phyloP scores from a whole-genome alignment of 23 tunicate genomes.

The Botrylloides violaceus region DNA sequence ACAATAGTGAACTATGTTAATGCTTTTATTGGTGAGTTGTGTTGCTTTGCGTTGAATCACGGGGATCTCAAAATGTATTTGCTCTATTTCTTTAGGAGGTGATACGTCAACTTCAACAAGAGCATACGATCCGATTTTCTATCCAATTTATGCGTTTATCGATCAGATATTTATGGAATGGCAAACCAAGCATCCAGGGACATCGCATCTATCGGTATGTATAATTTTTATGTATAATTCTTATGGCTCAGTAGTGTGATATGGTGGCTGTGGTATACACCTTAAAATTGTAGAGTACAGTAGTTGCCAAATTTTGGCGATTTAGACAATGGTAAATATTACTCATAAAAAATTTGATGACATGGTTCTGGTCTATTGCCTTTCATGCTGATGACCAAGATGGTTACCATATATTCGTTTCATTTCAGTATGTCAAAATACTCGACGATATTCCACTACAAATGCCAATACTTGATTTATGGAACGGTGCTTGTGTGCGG shows the following conservation, averaged over 20 bases:
- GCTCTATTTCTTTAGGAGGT: slow-evolving; percentile 35
- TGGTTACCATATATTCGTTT: not conserved
- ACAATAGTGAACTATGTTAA: slow-evolving; percentile 35
- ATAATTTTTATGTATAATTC: no score
- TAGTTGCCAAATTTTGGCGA: no score
- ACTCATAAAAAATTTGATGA: no score
- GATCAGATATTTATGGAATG: slow-evolving; percentile 56
- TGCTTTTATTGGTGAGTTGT: slow-evolving; percentile 45
- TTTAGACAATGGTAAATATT: no score
- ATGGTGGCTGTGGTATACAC: no score
- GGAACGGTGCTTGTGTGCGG: slow-evolving; percentile 59
- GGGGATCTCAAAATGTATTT: not conserved
- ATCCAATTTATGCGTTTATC: slow-evolving; percentile 59
- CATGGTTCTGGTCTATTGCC: no score
- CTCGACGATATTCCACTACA: slow-evolving; percentile 28
- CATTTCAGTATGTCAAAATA: slow-evolving; percentile 6
- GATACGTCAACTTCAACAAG: slow-evolving; percentile 47
- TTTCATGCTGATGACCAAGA: no score
- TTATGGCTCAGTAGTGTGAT: no score
- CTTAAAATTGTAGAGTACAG: no score
- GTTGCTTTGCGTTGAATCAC: not conserved
- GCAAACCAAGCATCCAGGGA: slow-evolving; percentile 51
- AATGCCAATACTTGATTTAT: slow-evolving; percentile 29
- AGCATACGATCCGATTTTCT: slow-evolving; percentile 85
- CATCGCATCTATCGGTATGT: slow-evolving; percentile 26